These are phyloP conservation scores for Apeira syringaria DNA, from an alignment of 2,888 invertebrate genomes.

Conservation along the genomic window DNA sequence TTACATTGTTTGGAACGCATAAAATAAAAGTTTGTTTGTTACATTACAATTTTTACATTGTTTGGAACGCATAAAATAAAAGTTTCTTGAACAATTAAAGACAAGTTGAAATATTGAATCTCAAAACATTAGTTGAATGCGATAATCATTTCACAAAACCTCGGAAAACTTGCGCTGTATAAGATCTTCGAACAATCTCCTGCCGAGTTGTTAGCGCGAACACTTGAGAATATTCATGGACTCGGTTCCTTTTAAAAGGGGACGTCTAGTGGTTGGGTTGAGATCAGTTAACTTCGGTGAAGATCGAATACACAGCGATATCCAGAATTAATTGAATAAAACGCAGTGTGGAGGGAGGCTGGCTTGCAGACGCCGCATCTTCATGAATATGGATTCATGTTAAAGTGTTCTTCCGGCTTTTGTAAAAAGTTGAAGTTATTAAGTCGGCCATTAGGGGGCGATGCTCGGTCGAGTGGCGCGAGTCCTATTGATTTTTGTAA, in stretches of 20 bases:
- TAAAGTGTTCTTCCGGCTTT: conserved; percentile 56
- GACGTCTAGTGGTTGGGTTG: conserved; percentile 38
- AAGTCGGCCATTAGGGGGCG: conserved; percentile 53
- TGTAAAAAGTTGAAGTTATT: conserved; percentile 62
- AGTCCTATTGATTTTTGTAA: conserved; percentile 19
- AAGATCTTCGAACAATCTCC: conserved; percentile 16
- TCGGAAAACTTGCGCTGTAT: conserved; percentile 12
- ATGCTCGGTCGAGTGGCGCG: conserved; percentile 23
- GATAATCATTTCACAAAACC: conserved; percentile 9
- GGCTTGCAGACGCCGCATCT: conserved; percentile 37
- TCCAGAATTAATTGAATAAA: conserved; percentile 77
- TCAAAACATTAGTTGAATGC: conserved; percentile 4
- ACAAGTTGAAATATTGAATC: background rate
- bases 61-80: no score
- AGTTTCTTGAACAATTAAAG: no score
- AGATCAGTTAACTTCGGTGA: conserved; percentile 29
- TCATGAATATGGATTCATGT: conserved; percentile 74
- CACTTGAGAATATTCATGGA: conserved; percentile 37
- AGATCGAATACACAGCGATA: conserved; percentile 47
- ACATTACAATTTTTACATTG: no score
- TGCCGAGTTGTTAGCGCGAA: conserved; percentile 31
- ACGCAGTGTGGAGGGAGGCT: conserved; percentile 54
- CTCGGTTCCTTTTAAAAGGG: conserved; percentile 41
- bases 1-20: no score
- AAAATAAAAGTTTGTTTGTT: no score